Evolutionary conservation across 2,888 invertebrate species (phyloP).

Genomic region (Pemphredon lugubris): DNA sequence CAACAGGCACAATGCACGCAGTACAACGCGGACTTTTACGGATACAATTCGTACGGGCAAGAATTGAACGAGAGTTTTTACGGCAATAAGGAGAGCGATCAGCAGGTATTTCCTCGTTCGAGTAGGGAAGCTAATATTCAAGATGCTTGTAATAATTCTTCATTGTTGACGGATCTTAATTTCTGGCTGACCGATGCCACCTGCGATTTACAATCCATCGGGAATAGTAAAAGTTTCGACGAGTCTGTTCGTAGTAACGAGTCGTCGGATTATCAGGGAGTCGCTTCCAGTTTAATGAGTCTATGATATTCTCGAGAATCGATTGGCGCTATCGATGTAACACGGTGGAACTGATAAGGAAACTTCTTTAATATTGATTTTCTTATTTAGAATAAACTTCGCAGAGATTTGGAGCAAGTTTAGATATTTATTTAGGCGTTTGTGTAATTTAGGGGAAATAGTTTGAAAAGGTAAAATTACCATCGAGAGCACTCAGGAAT

Average conservation of each 20-base stretch:
- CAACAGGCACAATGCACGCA: background rate
- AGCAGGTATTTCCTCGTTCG: background rate
- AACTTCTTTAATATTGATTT: too few relatives aligned
- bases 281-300: background rate
- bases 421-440: too few relatives aligned
- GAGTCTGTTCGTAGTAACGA: constrained; percentile 13
- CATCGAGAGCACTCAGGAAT: too few relatives aligned
- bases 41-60: background rate
- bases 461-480: too few relatives aligned
- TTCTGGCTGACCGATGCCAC: constrained; percentile 2
- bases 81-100: background rate
- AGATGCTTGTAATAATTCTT: background rate
- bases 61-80: background rate
- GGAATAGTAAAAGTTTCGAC: constrained; percentile 13
- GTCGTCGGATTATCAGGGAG: constrained; percentile 1
- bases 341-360: too few relatives aligned
- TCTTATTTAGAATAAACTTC: too few relatives aligned
- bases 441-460: too few relatives aligned
- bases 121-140: background rate
- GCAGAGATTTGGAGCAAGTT: too few relatives aligned
- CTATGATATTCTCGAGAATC: constrained; percentile 6
- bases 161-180: constrained; percentile 8
- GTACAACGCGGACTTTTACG: background rate
- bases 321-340: too few relatives aligned
- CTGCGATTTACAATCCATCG: background rate